Evolutionary conservation across 2,888 invertebrate species (phyloP).

Genomic region (Lymantria monacha): DNA sequence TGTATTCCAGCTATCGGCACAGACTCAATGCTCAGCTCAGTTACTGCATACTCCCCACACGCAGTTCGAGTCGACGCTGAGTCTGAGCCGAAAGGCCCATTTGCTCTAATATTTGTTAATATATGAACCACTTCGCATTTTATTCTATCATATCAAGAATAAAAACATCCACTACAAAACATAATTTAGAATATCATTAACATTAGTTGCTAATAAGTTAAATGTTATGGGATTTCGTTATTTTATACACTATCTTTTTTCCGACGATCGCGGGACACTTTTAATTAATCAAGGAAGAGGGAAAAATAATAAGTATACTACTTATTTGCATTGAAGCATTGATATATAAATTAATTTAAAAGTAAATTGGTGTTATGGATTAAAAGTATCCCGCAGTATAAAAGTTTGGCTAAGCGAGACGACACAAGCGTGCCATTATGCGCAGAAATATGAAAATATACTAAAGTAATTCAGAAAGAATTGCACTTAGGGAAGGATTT

Average conservation of each 20-base stretch:
- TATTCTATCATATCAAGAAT: constrained; percentile 52
- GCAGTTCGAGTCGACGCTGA: constrained; percentile 5
- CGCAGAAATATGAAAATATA: constrained; percentile 27
- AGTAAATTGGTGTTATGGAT: constrained; percentile 26
- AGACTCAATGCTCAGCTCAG: background rate
- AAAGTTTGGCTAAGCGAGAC: constrained; percentile 50
- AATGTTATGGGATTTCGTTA: constrained; percentile 44
- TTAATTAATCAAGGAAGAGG: constrained; percentile 30
- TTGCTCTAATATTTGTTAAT: constrained; percentile 31
- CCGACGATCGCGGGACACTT: constrained; percentile 62
- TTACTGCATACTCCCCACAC: background rate
- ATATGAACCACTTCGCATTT: constrained; percentile 37
- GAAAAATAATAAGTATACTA: constrained; percentile 18
- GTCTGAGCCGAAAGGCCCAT: constrained; percentile 11
- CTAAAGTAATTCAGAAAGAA: constrained; percentile 67
- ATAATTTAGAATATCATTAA: constrained; percentile 67
- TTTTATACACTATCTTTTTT: constrained; percentile 51
- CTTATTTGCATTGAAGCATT: constrained; percentile 21
- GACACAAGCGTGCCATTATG: constrained; percentile 30
- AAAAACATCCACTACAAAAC: constrained; percentile 74
- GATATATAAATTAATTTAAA: constrained; percentile 9
- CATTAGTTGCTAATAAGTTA: constrained; percentile 37
- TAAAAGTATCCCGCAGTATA: constrained; percentile 48
- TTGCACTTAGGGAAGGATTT: constrained; percentile 71
- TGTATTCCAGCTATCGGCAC: background rate